These are phyloP conservation scores for Etia nguti DNA, from an alignment of 2,113 vertebrate genomes.

Conservation along the genomic window DNA sequence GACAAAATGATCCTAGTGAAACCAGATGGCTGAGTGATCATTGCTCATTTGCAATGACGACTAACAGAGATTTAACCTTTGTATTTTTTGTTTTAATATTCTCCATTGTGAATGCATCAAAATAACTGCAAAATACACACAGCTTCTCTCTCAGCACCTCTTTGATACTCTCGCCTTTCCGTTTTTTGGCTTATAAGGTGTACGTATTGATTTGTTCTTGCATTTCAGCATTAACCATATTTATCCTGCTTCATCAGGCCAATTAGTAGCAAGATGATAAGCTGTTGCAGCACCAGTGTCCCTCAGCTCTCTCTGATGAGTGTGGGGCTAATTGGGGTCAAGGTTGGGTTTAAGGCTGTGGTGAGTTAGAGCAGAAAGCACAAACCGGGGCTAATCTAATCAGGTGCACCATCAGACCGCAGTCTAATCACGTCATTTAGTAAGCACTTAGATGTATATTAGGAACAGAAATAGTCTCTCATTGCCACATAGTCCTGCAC, in stretches of 20 bases:
- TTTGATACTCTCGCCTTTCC: neutral
- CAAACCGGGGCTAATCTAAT: conserved; percentile 67
- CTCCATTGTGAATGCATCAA: fast-evolving
- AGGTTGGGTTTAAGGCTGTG: conserved; percentile 68
- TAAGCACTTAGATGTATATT: conserved; percentile 60
- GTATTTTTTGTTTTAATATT: neutral
- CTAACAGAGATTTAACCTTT: neutral
- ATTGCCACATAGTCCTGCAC: conserved; percentile 26
- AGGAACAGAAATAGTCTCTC: conserved; percentile 50
- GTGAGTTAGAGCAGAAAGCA: conserved; percentile 54
- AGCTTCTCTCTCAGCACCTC: neutral
- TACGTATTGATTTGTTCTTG: conserved; percentile 5
- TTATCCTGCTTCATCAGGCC: conserved; percentile 60
- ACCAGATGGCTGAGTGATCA: neutral
- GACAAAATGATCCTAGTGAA: neutral
- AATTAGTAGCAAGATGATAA: conserved; percentile 67
- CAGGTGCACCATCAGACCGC: conserved; percentile 69
- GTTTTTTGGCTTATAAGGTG: neutral
- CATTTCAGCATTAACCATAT: conserved; percentile 43
- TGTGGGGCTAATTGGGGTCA: conserved; percentile 73
- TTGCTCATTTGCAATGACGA: neutral
- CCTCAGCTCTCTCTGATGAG: conserved; percentile 61
- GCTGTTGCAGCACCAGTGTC: conserved; percentile 38
- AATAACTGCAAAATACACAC: neutral
- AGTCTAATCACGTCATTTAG: conserved; percentile 73